Evolutionary conservation across 2,797 vertebrate genomes (phyloP).

Genomic region (Acrossocheilus fasciatus): DNA sequence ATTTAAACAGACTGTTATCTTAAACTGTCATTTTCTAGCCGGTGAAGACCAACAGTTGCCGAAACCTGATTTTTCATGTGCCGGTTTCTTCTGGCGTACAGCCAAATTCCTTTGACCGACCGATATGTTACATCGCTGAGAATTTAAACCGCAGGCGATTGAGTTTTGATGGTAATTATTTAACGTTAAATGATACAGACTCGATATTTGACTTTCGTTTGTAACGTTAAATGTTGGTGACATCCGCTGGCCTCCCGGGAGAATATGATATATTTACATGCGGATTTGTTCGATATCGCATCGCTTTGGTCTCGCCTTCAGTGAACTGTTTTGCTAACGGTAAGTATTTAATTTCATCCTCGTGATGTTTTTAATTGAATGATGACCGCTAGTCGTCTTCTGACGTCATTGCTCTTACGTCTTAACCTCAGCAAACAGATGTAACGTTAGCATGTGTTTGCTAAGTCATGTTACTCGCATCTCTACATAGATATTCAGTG

Average conservation of each 20-base stretch:
- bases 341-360: neutral
- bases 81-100: neutral
- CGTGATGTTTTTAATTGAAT: neutral
- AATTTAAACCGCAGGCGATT: neutral
- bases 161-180: neutral
- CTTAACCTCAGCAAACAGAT: neutral
- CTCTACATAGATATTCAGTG: neutral
- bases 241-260: neutral
- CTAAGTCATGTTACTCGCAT: neutral
- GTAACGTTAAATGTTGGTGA: neutral
- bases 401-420: neutral
- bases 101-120: neutral
- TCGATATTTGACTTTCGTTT: neutral
- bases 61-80: constrained; percentile 4
- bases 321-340: neutral
- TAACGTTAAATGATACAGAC: neutral
- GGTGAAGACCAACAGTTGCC: constrained; percentile 5
- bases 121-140: neutral
- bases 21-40: constrained; percentile 1
- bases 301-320: too few relatives aligned
- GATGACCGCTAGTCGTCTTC: neutral
- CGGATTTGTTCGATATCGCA: neutral
- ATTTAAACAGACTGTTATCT: neutral
- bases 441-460: neutral
- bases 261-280: neutral